Evolutionary conservation across 92 coral and sea anemone species (phyloP).

Genomic region (Parazoanthus atlanticus): DNA sequence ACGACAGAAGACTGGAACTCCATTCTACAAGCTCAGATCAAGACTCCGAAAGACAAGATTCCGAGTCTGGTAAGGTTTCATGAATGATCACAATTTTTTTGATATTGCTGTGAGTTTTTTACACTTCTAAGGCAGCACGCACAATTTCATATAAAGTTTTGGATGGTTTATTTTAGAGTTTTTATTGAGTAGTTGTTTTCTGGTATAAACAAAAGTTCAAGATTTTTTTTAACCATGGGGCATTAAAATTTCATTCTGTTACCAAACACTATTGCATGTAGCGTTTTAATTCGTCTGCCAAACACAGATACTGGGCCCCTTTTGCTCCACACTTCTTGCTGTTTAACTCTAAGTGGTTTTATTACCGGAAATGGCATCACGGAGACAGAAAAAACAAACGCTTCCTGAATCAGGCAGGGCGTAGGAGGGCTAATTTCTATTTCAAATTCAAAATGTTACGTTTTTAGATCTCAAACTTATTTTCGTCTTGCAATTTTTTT

Average conservation of each 20-base stretch:
- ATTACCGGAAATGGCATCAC: slow-evolving; percentile 37
- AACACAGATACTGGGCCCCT: not conserved
- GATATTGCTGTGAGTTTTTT: not conserved
- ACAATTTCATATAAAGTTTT: not conserved
- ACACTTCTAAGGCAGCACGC: not conserved
- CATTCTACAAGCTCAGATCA: slow-evolving; percentile 59
- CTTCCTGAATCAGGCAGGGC: not conserved
- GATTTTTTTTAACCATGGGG: slow-evolving; percentile 60
- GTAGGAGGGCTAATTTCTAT: not conserved
- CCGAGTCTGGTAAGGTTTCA: slow-evolving; percentile 91
- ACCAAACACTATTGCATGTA: slow-evolving; percentile 36
- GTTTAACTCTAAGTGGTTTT: slow-evolving; percentile 9
- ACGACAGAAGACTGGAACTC: slow-evolving; percentile 46
- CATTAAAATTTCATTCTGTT: slow-evolving; percentile 82
- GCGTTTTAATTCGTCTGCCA: slow-evolving; percentile 4
- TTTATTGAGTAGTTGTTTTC: slow-evolving; percentile 47
- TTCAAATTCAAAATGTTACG: not conserved
- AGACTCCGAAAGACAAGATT: slow-evolving; percentile 81
- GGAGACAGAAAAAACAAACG: slow-evolving; percentile 5
- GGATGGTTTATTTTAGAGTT: not conserved
- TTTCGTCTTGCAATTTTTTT: not conserved
- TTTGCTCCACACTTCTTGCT: not conserved
- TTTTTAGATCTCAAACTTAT: not conserved
- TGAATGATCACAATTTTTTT: not conserved
- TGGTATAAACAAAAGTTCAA: slow-evolving; percentile 52